Evolutionary conservation across 2,113 vertebrate species (phyloP).

Genomic region (Hymenochirus boettgeri): DNA sequence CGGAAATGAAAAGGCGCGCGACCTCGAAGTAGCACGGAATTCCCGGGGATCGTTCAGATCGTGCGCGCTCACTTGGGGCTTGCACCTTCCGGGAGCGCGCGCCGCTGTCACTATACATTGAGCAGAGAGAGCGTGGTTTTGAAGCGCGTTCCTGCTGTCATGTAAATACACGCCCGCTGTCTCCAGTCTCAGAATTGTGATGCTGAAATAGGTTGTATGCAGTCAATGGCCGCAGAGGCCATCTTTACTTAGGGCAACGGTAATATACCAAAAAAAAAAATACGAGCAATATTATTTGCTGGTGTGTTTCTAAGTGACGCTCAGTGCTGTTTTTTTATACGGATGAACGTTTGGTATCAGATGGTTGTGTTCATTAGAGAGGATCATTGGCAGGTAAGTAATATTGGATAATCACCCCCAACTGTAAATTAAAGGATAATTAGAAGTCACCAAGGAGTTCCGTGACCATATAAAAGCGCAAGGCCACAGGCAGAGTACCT

Average conservation of each 20-base stretch:
- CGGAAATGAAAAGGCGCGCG: conserved; percentile 7
- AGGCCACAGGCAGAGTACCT: too few relatives aligned
- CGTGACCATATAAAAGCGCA: too few relatives aligned
- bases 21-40: conserved; percentile 28
- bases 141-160: conserved; percentile 21
- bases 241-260: neutral
- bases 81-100: conserved; percentile 29
- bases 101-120: conserved; percentile 9
- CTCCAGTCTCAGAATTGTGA: conserved; percentile 10
- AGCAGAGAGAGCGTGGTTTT: conserved; percentile 24
- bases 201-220: neutral
- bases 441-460: too few relatives aligned
- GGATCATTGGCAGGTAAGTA: too few relatives aligned
- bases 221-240: neutral
- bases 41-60: conserved; percentile 34
- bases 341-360: too few relatives aligned
- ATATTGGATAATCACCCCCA: too few relatives aligned
- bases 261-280: too few relatives aligned
- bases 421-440: too few relatives aligned
- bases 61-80: conserved; percentile 17
- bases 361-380: too few relatives aligned
- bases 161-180: neutral
- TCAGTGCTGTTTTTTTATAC: too few relatives aligned
- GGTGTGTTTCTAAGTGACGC: too few relatives aligned
- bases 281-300: too few relatives aligned